Conservation (phyloP, 2,888 invertebrate species). For the Spilosoma lubricipeda region DNA sequence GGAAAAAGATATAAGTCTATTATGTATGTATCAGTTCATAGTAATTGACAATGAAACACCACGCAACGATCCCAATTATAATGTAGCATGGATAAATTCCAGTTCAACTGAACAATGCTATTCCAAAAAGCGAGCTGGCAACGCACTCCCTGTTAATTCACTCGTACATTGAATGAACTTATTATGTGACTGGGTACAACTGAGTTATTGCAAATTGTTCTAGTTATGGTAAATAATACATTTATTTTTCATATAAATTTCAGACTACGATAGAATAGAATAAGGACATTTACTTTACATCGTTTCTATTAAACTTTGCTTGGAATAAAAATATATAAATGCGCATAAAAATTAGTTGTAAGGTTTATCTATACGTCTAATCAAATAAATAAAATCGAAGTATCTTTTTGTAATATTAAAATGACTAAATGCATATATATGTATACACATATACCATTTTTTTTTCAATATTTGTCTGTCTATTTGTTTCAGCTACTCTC, state of each 20-base stretch:
- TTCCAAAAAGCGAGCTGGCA: slow-evolving; percentile 39
- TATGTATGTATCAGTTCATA: not conserved
- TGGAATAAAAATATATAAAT: not conserved
- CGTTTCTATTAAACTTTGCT: not conserved
- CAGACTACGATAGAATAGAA: not conserved
- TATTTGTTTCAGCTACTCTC: no score
- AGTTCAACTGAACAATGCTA: slow-evolving; percentile 43
- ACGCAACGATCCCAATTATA: slow-evolving; percentile 6
- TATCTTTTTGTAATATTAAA: no score
- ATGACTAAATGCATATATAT: no score
- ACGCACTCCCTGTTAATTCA: slow-evolving; percentile 45
- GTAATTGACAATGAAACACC: slow-evolving; percentile 10
- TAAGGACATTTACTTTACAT: not conserved
- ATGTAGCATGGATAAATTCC: not conserved
- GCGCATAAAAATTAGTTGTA: not conserved
- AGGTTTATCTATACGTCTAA: no score
- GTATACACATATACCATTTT: no score
- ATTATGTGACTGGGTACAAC: slow-evolving; percentile 10
- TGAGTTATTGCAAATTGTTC: not conserved
- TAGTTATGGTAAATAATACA: not conserved
- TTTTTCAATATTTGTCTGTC: no score
- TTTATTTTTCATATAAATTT: not conserved
- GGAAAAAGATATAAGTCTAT: no score
- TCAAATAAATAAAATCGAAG: no score
- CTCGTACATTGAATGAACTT: slow-evolving; percentile 26